Evolutionary conservation across 2,888 invertebrate species (phyloP), one percentile per base, ranked within the genome.

Genomic region (Pristionchus arcanus): DNA sequence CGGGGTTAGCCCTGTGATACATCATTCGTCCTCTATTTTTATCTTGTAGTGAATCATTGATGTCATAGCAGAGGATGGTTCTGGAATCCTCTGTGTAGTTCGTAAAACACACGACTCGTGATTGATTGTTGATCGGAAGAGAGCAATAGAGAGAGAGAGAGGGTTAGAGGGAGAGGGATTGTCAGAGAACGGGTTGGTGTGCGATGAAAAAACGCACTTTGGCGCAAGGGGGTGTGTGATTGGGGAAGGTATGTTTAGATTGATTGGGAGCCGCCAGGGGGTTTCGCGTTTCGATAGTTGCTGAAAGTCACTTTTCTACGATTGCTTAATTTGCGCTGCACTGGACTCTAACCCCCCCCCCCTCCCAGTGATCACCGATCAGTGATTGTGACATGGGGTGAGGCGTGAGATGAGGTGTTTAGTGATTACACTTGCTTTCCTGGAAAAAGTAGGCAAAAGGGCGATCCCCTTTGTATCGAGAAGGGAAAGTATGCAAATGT

Each of bases 71-170:
- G 71, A 19, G 71, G 34, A 16, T 68, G 31, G 71, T 71, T 71
- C 71, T 71, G 9, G 71, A 71, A 71, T 25, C 68, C n/a, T 31
- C 53, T 81, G 49, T 15, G 49, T 53, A 53, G n/a, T 81, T 81
- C 49, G 49, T 28, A 53, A 42, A 37, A 74, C 81, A 81, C 42
- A 42, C 74, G 74, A 31, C 81, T n/a, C 81, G 81, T 81, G 81
- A 81, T 81, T 81, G 81, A 53, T 81, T 81, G 81, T 81, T 81
- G 81, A 81, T 81, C 59, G 84, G 21, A 59, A 31, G 81, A 81
- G 81, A 28, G 55, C 3, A 55, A 59, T 11, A 81, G 49, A n/a
- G 28, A 49, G 81, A 81, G 55, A 2, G 81, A 49, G 9, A 21
- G 81, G n/a, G 53, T 42, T 31, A 77, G 77, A 77, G 77, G 37